Evolutionary conservation across 1,140 invertebrate genomes (phyloP), one percentile per base, ranked within the genome.

Genomic region (Papilio polytes): DNA sequence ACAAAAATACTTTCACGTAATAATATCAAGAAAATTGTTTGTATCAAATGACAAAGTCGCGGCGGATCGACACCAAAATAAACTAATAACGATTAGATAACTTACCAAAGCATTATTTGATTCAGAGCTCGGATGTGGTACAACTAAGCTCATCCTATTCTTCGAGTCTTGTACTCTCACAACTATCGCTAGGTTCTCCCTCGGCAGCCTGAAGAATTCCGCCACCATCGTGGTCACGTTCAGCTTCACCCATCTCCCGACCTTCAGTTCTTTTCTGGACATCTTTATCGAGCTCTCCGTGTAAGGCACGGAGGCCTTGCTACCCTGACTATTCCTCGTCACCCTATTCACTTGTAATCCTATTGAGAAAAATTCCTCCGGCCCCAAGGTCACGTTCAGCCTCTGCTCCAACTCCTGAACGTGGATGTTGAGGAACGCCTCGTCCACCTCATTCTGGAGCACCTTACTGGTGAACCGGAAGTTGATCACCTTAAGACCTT

Each of bases 221-320:
- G 96, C 95, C 2, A 98, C 96, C 90, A 97, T 96, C n/a, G 96
- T 96, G n/a, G 96, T 97, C 0, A 98, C 94, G 85, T 98, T 97
- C 13, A 98, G 94, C 80, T 96, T 96, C 12, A 98, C 89, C 97
- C 97, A 98, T 73, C 96, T 96, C 0, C 97, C 97, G 92, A 31
- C 83, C 82, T 83, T 92, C 84, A 94, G 63, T n/a, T 94, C 92
- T 70, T 87, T 90, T 15, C 89, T 89, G 1, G 87, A 82, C 84
- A 95, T 84, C 85, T 93, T 94, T 20, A 94, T 84, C 0, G 92
- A 90, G 41, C 87, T 92, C 56, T 92, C 90, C 6, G 88, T 87
- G 66, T 91, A 94, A 0, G 89, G 88, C 22, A 95, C 94, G 1
- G 92, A 92, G 0, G 89, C 92, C 51, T 92, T 94, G 72, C 86